Percentiles rank a stretch among this genome's conserved stretches.
These are phyloP conservation scores for Drosophila miranda DNA, from an alignment of 1,140 invertebrate genomes.

Conservation along the genomic window DNA sequence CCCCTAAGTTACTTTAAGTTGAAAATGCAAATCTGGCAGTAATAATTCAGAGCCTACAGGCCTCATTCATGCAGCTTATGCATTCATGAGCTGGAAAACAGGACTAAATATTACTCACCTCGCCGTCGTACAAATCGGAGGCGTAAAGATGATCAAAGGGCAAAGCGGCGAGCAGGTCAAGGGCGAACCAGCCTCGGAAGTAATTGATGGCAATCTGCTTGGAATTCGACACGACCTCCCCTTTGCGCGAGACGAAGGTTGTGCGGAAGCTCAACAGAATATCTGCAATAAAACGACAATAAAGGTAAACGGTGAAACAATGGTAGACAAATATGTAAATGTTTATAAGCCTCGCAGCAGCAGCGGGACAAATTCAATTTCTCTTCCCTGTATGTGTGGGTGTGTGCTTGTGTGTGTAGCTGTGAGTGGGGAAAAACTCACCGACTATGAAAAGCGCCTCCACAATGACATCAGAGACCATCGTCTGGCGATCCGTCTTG, in stretches of 20 bases:
- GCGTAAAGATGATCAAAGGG: constrained; percentile 98
- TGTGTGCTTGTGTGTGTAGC: not conserved
- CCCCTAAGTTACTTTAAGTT: too few species aligned
- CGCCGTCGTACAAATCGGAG: constrained; percentile 91
- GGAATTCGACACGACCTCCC: constrained; percentile 97
- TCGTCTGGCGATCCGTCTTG: constrained; percentile 89
- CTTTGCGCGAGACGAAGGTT: constrained; percentile 99
- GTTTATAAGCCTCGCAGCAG: constrained; percentile 35
- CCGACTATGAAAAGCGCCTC: constrained; percentile 97
- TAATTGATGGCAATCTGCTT: constrained; percentile 95
- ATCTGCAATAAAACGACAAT: constrained; percentile 88
- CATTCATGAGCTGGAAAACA: not conserved
- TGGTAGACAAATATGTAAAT: constrained; percentile 8
- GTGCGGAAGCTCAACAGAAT: constrained; percentile 99
- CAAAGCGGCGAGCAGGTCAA: constrained; percentile 96
- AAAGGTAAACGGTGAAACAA: constrained; percentile 38
- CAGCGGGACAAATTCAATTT: constrained; percentile 48
- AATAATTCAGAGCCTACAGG: constrained; percentile 28
- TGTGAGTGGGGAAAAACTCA: constrained; percentile 83
- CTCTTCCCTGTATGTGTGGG: not conserved
- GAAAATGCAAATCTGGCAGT: constrained; percentile 31
- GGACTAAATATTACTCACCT: constrained; percentile 85
- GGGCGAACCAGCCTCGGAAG: constrained; percentile 96
- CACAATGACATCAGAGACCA: constrained; percentile 96
- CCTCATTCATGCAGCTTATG: constrained; percentile 27